A percentile compares a stretch with the other conserved stretches of the same genome.
Conservation (phyloP, 1,140 invertebrate genomes). For the Tetramorium parvispinum region DNA sequence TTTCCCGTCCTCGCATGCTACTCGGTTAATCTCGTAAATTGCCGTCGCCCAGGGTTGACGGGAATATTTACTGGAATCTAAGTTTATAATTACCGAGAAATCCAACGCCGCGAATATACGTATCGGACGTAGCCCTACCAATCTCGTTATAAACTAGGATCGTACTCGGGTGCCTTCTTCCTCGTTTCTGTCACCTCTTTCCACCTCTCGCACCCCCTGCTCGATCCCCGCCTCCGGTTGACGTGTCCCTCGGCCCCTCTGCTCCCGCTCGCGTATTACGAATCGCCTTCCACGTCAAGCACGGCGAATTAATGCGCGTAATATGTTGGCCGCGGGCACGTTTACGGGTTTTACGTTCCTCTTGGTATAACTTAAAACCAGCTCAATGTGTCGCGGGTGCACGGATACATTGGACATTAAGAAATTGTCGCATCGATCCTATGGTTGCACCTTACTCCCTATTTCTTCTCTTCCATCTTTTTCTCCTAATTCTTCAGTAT, state of each 20-base stretch:
- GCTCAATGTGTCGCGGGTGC: constrained; percentile 68
- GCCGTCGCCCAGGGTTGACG: constrained; percentile 70
- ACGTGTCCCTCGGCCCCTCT: constrained; percentile 65
- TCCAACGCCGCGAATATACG: constrained; percentile 68
- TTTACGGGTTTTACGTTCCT: constrained; percentile 80
- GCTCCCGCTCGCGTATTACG: constrained; percentile 76
- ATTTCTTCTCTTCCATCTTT: not conserved
- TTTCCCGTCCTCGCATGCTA: not conserved
- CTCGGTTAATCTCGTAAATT: constrained; percentile 80
- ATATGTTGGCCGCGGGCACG: constrained; percentile 82
- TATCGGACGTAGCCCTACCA: constrained; percentile 76
- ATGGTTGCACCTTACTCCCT: not conserved
- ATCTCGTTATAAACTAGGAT: constrained; percentile 80
- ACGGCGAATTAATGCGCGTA: constrained; percentile 82
- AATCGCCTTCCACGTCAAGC: constrained; percentile 80
- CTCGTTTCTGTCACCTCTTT: constrained; percentile 68
- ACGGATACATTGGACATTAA: constrained; percentile 65
- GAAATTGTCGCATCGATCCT: constrained; percentile 62
- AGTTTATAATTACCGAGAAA: constrained; percentile 84
- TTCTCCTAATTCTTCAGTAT: not conserved
- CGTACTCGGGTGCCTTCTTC: constrained; percentile 61
- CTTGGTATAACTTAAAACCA: constrained; percentile 79
- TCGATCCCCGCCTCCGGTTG: constrained; percentile 52
- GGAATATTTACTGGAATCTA: constrained; percentile 81
- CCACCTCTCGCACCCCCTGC: constrained; percentile 56